Base-by-base conservation (phyloP, 2,888 invertebrate species). In the Lasioglossum oenotherae region DNA sequence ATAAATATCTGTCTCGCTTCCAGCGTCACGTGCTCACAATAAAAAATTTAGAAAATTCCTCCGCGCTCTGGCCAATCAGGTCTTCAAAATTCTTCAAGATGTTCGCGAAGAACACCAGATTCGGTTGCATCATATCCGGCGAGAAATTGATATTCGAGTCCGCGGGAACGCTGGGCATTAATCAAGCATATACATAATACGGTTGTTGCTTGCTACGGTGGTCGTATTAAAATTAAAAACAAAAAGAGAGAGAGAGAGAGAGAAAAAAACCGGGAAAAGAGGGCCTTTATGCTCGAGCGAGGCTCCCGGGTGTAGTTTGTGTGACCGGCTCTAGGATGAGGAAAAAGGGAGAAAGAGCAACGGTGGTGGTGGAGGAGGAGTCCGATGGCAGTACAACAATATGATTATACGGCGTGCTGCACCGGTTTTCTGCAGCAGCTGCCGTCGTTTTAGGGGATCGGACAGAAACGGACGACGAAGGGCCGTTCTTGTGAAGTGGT, bases 391-490 rank as follows among this genome's bases (percentile, higher is more conserved):
- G 84, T 86, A 90, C 88, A 92, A 93, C 92, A 94, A 94, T 94
- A 92, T 94, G 93, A 94, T 93, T 93, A 93, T 94, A 92, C 91
- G 85, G 86, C 91, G 89, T 92, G 92, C 91, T 91, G 93, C 93
- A 93, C 93, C 93, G 93, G 93, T 93, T 93, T 91, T 92, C 91
- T 93, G 92, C 92, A 89, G 93, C 93, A 92, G 92, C 93, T 92
- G 92, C 88, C 89, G 90, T 89, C 88, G 92, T 91, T 92, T 92
- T 92, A 87, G 92, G 89, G 92, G 92, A 91, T 92, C 92, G 90
- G 86, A 87, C 89, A 88, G 89, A 88, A 91, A 91, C 84, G 84
- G 74, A 86, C 82, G 86, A 86, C 81, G 84, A 80, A 87, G 80
- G 87, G 89, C 83, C 83, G 79, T 84, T 74, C 84, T 53, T 71